Conservation (phyloP, 2,797 vertebrate genomes). For the Chaetodon trifasciatus region DNA sequence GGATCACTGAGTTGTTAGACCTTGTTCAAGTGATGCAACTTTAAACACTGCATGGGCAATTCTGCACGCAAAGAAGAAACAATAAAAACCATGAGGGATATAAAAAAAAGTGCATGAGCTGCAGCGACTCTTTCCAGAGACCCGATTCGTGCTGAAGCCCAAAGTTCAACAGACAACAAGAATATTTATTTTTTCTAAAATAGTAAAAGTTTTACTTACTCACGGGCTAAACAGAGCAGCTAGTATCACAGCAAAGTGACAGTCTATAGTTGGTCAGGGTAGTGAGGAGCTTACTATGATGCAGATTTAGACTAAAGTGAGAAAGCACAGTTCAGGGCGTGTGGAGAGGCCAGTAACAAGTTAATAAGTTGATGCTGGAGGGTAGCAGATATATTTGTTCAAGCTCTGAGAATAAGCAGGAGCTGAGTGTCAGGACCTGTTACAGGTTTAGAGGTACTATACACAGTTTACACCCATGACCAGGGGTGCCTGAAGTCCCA, state of each 20-base stretch:
- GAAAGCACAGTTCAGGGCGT: constrained; percentile 39
- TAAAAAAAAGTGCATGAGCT: not conserved
- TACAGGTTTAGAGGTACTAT: constrained; percentile 71
- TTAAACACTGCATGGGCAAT: constrained; percentile 24
- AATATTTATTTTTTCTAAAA: not conserved
- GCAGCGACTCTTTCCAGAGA: not conserved
- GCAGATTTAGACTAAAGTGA: constrained; percentile 33
- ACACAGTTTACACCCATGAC: constrained; percentile 70
- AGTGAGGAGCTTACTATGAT: constrained; percentile 38
- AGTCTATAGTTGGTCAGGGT: not conserved
- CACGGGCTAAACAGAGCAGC: not conserved
- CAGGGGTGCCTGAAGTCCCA: constrained; percentile 68
- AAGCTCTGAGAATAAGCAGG: constrained; percentile 61
- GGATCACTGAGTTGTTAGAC: constrained; percentile 57
- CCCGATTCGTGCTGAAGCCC: not conserved
- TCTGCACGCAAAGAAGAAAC: not conserved
- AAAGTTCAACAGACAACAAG: not conserved
- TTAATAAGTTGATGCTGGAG: constrained; percentile 57
- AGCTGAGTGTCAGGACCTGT: constrained; percentile 74
- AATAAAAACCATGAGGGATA: too few species aligned
- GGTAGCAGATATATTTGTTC: constrained; percentile 41
- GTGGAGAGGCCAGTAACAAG: constrained; percentile 53
- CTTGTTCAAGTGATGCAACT: constrained; percentile 41
- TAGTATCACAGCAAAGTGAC: not conserved
- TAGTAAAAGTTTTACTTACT: not conserved